phyloP scores from a whole-genome alignment of 2,797 vertebrate species.

The Aeoliscus strigatus region DNA sequence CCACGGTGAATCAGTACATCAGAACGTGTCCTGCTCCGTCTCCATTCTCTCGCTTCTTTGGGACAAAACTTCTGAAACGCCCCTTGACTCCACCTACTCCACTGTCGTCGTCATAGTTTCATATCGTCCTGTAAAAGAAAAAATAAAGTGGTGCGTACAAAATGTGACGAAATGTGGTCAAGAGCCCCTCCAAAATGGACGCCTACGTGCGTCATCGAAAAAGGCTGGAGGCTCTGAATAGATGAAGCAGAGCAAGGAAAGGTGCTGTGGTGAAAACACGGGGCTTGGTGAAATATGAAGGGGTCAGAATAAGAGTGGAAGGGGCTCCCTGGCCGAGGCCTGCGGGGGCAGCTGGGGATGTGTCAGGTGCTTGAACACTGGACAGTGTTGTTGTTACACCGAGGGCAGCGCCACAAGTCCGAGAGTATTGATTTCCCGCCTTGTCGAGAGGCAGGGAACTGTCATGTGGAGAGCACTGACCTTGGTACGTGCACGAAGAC shows the following conservation, averaged over 20 bases:
- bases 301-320: conserved; percentile 51
- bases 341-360: conserved; percentile 54
- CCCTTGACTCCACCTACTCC: no score
- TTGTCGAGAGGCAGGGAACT: conserved; percentile 97
- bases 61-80: no score
- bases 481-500: conserved; percentile 80
- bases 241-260: conserved; percentile 37
- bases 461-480: conserved; percentile 95
- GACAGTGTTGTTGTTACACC: conserved; percentile 93
- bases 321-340: conserved; percentile 45
- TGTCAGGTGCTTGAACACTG: conserved; percentile 67
- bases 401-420: conserved; percentile 97
- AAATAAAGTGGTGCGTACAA: no score
- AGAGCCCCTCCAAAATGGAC: no score
- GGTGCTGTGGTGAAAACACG: conserved; percentile 46
- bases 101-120: no score
- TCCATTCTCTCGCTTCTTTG: no score
- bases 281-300: conserved; percentile 51
- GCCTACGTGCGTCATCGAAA: conserved; percentile 33
- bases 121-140: no score
- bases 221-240: conserved; percentile 36
- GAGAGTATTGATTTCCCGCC: conserved; percentile 98
- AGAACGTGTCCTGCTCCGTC: no score
- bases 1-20: no score
- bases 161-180: no score